phyloP scores from a whole-genome alignment of 2,113 vertebrate genomes.

The Tyto alba region DNA sequence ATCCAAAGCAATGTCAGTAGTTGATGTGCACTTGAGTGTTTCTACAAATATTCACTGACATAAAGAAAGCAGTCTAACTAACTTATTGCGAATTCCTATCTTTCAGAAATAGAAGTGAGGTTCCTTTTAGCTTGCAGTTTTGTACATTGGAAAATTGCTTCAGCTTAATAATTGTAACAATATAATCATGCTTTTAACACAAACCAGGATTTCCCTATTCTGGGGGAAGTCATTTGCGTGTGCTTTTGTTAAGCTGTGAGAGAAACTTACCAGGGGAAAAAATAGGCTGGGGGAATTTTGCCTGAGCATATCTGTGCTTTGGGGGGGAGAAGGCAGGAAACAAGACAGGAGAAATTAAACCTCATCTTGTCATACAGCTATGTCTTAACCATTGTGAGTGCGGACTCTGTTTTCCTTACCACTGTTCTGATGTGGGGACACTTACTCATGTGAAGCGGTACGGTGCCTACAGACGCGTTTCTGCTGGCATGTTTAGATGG shows the following conservation, averaged over 20 bases:
- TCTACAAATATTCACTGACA: not conserved
- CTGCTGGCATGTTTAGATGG: not conserved
- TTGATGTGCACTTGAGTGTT: not conserved
- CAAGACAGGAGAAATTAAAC: not conserved
- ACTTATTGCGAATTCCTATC: not conserved
- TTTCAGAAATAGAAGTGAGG: not conserved
- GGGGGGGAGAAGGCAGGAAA: not conserved
- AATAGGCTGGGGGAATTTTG: not conserved
- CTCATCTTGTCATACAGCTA: accelerated
- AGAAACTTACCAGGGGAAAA: not conserved
- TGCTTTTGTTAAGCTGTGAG: not conserved
- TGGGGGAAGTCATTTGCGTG: not conserved
- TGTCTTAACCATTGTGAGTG: not conserved
- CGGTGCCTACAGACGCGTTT: not conserved
- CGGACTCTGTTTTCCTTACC: not conserved
- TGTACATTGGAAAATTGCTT: not conserved
- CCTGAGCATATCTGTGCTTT: not conserved
- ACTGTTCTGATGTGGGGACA: not conserved
- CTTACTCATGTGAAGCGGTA: accelerated
- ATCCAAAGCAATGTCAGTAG: not conserved
- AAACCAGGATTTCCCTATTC: not conserved
- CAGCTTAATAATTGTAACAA: not conserved
- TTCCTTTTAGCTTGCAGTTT: not conserved
- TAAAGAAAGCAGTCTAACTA: not conserved
- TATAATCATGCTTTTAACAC: not conserved